Conservation (phyloP, 2,888 invertebrate species). For the Platynereis dumerilii region DNA sequence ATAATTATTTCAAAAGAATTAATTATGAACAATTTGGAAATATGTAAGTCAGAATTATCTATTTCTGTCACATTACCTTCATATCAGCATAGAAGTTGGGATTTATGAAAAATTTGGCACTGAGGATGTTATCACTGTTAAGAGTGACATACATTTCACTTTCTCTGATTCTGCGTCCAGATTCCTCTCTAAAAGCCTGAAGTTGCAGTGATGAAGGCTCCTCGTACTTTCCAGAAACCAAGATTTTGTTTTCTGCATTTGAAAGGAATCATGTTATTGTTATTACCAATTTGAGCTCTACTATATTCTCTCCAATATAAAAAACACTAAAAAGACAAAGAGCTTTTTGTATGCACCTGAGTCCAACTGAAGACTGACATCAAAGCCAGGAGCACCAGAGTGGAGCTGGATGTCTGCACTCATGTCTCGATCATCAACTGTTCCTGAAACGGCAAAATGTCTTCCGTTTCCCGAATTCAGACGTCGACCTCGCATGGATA, state of each 20-base stretch:
- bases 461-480: background rate
- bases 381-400: constrained; percentile 12
- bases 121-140: constrained; percentile 25
- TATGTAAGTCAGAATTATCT: too few species aligned
- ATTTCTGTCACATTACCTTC: too few species aligned
- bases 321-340: too few species aligned
- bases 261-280: background rate
- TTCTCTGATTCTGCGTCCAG: constrained; percentile 20
- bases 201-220: constrained; percentile 11
- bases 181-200: constrained; percentile 20
- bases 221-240: constrained; percentile 20
- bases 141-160: constrained; percentile 14
- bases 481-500: background rate
- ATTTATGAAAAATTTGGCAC: constrained; percentile 26
- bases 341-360: too few species aligned
- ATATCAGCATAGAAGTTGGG: constrained; percentile 20
- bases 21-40: too few species aligned
- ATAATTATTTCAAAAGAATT: too few species aligned
- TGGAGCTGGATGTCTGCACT: constrained; percentile 13
- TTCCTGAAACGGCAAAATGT: constrained; percentile 18
- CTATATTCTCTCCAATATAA: too few species aligned
- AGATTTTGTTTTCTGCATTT: constrained; percentile 6
- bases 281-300: too few species aligned
- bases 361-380: constrained; percentile 25
- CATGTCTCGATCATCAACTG: constrained; percentile 10